Percentiles rank a stretch among this genome's conserved stretches.
Evolutionary conservation across 2,888 invertebrate species (phyloP).

Genomic region (Pharmacophagus antenor): DNA sequence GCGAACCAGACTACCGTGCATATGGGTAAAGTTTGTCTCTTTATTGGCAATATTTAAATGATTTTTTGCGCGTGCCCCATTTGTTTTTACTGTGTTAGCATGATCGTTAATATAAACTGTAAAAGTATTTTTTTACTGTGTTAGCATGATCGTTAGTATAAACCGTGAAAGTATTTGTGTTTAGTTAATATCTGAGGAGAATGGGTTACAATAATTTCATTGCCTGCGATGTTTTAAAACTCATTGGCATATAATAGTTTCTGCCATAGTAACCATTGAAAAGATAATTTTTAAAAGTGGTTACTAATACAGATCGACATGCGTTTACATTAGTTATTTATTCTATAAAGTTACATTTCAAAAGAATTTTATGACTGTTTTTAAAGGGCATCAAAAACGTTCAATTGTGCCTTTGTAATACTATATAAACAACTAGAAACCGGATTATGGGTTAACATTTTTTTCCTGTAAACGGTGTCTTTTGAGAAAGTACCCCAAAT

Average conservation of each 20-base stretch:
- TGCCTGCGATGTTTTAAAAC: conserved; percentile 47
- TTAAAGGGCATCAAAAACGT: too few relatives aligned
- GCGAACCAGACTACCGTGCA: conserved; percentile 14
- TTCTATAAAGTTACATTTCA: not conserved
- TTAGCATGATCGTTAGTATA: conserved; percentile 44
- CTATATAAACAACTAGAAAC: conserved; percentile 9
- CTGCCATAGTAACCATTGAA: conserved; percentile 39
- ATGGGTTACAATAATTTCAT: conserved; percentile 45
- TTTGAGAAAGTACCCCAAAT: conserved; percentile 57
- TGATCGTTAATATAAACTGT: conserved; percentile 49
- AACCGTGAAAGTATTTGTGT: conserved; percentile 51
- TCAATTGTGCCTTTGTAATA: not conserved
- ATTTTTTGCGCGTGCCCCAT: conserved; percentile 7
- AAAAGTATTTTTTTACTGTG: conserved; percentile 21
- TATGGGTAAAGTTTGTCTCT: conserved; percentile 17
- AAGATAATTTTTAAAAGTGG: conserved; percentile 36
- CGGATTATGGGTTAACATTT: conserved; percentile 33
- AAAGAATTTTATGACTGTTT: too few relatives aligned
- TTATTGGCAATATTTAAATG: conserved; percentile 4
- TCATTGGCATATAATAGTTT: conserved; percentile 49
- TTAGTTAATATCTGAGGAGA: conserved; percentile 48
- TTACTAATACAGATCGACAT: not conserved
- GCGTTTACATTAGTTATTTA: not conserved
- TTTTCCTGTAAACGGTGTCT: conserved; percentile 35
- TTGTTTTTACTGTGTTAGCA: conserved; percentile 23